Conservation (phyloP, 2,888 invertebrate species). For the Brachycybe producta region DNA sequence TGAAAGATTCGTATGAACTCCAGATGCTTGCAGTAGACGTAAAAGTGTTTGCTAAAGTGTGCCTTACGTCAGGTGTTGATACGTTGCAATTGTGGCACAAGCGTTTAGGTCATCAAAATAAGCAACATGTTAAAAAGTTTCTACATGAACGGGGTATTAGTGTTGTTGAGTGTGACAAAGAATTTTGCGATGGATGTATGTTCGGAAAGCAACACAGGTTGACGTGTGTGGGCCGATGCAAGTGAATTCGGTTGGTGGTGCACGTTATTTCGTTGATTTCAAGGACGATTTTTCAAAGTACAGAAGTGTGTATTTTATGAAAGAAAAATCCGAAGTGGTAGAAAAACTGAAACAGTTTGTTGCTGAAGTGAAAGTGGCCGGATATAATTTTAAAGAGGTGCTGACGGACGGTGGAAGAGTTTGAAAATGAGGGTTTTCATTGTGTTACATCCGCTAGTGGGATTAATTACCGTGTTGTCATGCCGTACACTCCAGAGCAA, state of each 20-base stretch:
- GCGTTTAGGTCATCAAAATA: not conserved
- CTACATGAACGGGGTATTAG: not conserved
- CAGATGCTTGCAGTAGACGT: not conserved
- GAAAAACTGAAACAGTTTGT: not conserved
- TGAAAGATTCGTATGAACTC: not conserved
- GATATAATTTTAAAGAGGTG: not conserved
- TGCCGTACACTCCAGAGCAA: slow-evolving; percentile 8
- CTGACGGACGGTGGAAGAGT: not conserved
- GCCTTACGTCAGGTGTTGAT: not conserved
- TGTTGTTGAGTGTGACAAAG: not conserved
- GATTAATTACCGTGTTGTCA: not conserved
- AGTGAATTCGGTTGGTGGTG: not conserved
- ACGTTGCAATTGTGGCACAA: not conserved
- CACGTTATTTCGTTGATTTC: not conserved
- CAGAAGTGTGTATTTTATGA: not conserved
- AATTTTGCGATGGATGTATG: not conserved
- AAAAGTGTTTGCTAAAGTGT: not conserved
- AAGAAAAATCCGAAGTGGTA: not conserved
- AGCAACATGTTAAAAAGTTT: not conserved
- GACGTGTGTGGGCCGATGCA: not conserved
- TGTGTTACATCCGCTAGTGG: not conserved
- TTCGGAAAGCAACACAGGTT: not conserved
- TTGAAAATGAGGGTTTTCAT: not conserved
- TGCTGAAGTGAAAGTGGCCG: not conserved
- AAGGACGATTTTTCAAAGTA: not conserved